Base-by-base conservation (phyloP, 2,797 vertebrate genomes). In the Neopelma chrysocephalum region DNA sequence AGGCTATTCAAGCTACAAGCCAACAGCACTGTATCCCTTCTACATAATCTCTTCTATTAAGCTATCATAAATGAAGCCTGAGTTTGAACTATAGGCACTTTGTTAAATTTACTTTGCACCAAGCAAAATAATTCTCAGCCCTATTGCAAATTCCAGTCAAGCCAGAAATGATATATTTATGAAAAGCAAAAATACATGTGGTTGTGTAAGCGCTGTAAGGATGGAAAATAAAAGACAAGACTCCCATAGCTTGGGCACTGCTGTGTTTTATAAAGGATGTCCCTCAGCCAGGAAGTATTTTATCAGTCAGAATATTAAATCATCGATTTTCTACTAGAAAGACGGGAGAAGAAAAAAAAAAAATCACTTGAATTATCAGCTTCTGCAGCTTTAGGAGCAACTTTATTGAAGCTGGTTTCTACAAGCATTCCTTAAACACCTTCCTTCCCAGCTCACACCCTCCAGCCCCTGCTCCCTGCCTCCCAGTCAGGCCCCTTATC, bases 271-370 rank as follows among this genome's bases (percentile, higher is more conserved):
- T 36, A 45, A n/a, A 58, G 60, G 5, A 61, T 5, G 4, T 36
- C 21, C n/a, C 45, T 75, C 83, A 36, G 36, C 12, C 40, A 47
- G 0, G 14, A 29, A 0, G 0, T 36, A 29, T 17, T 40, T 1
- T 10, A 51, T 17, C 57, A 51, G 25, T 7, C 34, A 64, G 32
- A 45, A 68, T 9, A 34, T 22, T 65, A 80, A 77, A 60, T 36
- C 11, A 78, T 23, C 15, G 3, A 10, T 64, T 62, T 66, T 48
- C n/a, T 40, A 4, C 31, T 25, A 27, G 62, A 89, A 47, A 65
- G 5, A 47, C 8, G 10, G 54, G 13, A 47, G 0, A 14, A 29
- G 29, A 42, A 26, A 10, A 16, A 16, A 43, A 45, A 6, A 16
- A 26, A 16, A 20, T 38, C 8, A 25, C 15, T 61, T 4, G 1